Base-by-base conservation (phyloP, 2,113 vertebrate species). In the Phaethon lepturus region DNA sequence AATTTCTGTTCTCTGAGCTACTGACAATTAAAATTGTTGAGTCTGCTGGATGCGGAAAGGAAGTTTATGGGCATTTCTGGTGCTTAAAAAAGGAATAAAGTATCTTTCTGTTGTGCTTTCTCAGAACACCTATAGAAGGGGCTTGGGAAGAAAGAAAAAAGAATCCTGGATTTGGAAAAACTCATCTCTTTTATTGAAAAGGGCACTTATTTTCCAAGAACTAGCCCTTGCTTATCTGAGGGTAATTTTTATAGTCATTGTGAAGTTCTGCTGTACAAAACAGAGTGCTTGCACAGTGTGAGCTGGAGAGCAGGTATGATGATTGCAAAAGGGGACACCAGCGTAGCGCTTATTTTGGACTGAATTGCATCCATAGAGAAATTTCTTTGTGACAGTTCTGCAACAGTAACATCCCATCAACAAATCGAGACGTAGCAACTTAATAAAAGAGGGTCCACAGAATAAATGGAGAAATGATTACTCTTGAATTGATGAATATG, bases 1-100 rank as follows among this genome's bases (percentile, higher is more conserved):
- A 80, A 89, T 93, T 92, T 87, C 52, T 96, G 13, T 86, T 91
- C 62, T 75, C 62, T 55, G 53, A 89, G 25, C 19, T 49, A 22
- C 26, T 79, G 62, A 90, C 86, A 97, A 94, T 86, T 91, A 88
- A 79, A 66, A 35, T 79, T 96, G 50, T 69, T 79, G 22, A 53
- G 53, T 18, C 29, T 89, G 22, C 35, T 90, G 56, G 42, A 82
- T 67, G 20, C 31, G 9, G 50, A 71, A 86, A 68, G 47, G 23
- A 64, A 33, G 18, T 42, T 83, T 50, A 64, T 53, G 31, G 38
- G 10, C 9, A 62, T 76, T 93, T 95, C 45, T 0, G 0, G 9
- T 58, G 17, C 5, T 28, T 59, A 19, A 31, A 20, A 74, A 73
- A 62, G 31, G 31, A 88, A 77, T 62, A 67, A 89, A 59, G 2